Evolutionary conservation across 2,113 vertebrate species (phyloP).

Genomic region (Barbus barbus): DNA sequence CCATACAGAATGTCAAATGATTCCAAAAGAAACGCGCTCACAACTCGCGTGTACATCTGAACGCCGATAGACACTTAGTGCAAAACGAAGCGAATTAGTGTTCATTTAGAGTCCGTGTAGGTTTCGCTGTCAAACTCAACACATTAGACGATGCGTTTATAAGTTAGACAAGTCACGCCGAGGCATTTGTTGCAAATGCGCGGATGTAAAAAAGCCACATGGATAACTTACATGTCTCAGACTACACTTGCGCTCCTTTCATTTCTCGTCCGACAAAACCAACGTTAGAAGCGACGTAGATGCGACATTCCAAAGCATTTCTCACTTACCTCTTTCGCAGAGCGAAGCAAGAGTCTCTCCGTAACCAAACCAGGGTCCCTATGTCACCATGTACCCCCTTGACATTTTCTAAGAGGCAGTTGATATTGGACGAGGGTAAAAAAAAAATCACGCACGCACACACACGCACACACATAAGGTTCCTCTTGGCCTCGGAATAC

Average conservation of each 20-base stretch:
- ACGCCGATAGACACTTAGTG: neutral
- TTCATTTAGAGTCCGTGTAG: neutral
- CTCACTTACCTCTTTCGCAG: conserved; percentile 71
- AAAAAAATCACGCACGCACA: conserved; percentile 47
- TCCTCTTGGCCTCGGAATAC: conserved; percentile 68
- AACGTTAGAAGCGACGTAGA: conserved; percentile 13
- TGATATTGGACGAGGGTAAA: conserved; percentile 50
- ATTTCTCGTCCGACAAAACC: neutral
- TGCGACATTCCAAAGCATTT: conserved; percentile 35
- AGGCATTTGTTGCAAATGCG: conserved; percentile 26
- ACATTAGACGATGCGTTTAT: neutral
- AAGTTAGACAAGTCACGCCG: conserved; percentile 26
- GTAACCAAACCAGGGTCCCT: conserved; percentile 62
- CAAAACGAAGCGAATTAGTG: neutral
- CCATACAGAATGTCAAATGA: neutral
- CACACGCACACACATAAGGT: conserved; percentile 51
- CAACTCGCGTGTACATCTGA: neutral
- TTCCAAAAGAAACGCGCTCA: conserved; percentile 10
- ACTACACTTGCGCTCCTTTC: conserved; percentile 19
- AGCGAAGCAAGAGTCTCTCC: conserved; percentile 58
- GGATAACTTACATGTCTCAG: conserved; percentile 23
- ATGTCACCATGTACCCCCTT: conserved; percentile 67
- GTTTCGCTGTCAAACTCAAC: neutral
- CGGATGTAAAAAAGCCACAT: neutral
- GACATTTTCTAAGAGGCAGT: conserved; percentile 58